These are phyloP conservation scores for Hirtodrosophila cameraria DNA, from an alignment of 2,888 invertebrate genomes.

Conservation along the genomic window DNA sequence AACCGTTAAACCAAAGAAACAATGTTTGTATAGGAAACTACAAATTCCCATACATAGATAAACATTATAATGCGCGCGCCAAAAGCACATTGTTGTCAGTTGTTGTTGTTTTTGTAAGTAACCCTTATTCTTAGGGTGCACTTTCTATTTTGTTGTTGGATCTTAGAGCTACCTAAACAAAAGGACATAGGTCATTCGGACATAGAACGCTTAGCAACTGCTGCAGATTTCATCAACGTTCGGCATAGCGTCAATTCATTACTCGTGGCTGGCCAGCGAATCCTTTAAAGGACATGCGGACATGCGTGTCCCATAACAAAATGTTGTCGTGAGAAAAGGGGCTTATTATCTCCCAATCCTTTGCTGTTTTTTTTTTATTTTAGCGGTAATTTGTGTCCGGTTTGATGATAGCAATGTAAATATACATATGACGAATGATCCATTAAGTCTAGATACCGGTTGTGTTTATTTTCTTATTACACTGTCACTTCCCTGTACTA, in stretches of 20 bases:
- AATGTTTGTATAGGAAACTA: conserved; percentile 13
- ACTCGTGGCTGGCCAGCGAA: conserved; percentile 26
- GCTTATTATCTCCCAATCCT: conserved; percentile 59
- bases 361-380: conserved; percentile 48
- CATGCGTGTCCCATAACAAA: conserved; percentile 30
- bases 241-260: conserved; percentile 47
- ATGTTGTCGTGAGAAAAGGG: conserved; percentile 63
- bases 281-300: conserved; percentile 57
- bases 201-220: conserved; percentile 8
- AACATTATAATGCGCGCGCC: conserved; percentile 30
- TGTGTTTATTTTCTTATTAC: conserved; percentile 22
- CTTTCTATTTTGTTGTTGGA: conserved; percentile 14
- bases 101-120: conserved; percentile 51
- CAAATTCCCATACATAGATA: conserved; percentile 17
- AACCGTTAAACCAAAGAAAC: conserved; percentile 20
- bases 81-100: conserved; percentile 13
- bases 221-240: conserved; percentile 48
- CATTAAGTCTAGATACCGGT: conserved; percentile 57
- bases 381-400: conserved; percentile 54
- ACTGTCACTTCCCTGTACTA: conserved; percentile 17
- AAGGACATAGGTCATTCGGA: conserved; percentile 46
- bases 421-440: conserved; percentile 18
- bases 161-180: conserved; percentile 33
- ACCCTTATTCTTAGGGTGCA: conserved; percentile 56
- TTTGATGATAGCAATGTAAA: conserved; percentile 43